These are phyloP conservation scores for Acheta domesticus DNA, from an alignment of 2,888 invertebrate species.

Conservation along the genomic window DNA sequence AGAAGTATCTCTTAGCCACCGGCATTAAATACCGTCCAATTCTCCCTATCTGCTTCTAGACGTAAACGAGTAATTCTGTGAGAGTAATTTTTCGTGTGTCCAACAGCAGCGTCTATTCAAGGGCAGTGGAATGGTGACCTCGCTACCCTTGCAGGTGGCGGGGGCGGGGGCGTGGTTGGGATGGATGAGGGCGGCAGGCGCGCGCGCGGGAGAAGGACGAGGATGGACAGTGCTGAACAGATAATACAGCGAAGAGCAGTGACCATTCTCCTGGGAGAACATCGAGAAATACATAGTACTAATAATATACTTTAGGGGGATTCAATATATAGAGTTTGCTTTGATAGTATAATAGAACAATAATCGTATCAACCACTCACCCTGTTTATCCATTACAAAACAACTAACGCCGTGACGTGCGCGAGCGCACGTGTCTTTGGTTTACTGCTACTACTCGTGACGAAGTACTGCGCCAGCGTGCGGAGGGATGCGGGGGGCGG, in stretches of 20 bases:
- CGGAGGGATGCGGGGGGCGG: background rate
- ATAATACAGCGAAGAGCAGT: slow-evolving; percentile 1
- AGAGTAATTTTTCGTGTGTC: no score
- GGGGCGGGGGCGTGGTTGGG: no score
- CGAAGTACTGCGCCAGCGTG: background rate
- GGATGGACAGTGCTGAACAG: slow-evolving; percentile 9
- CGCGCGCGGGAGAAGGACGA: background rate
- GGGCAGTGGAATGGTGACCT: no score
- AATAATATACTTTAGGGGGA: slow-evolving; percentile 8
- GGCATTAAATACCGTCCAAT: no score
- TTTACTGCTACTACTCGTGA: background rate
- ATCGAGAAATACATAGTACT: slow-evolving; percentile 2
- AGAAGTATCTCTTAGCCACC: no score
- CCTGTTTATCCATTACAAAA: slow-evolving; percentile 18
- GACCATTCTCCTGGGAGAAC: slow-evolving; percentile 18
- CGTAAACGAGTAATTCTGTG: no score
- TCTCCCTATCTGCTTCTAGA: no score
- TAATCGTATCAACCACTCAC: slow-evolving; percentile 7
- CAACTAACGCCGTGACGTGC: background rate
- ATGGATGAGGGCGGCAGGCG: no score
- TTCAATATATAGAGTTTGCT: background rate
- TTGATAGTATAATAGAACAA: slow-evolving; percentile 10
- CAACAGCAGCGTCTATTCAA: no score
- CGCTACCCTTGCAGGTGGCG: no score
- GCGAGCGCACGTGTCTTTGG: background rate